Evolutionary conservation across 2,797 vertebrate genomes (phyloP), one percentile per base, ranked within the genome.

Genomic region (Anniella stebbinsi): DNA sequence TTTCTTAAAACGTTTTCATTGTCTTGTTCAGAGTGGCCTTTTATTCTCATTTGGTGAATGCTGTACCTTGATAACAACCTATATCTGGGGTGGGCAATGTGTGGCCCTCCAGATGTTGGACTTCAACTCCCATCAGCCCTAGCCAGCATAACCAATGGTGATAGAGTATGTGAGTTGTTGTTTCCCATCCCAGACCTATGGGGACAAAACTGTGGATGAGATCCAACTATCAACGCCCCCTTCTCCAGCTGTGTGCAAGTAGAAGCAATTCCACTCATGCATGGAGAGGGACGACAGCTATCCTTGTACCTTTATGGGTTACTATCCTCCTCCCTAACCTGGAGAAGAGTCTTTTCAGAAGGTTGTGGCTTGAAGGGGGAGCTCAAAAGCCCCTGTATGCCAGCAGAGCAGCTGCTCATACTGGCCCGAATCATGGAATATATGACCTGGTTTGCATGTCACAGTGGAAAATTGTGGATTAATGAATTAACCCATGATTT

Each of bases 1-100:
- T 45, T 25, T 84, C 88, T 11, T 73, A 91, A 82, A 69, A n/a
- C 3, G 67, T 88, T 12, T 75, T 0, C 0, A 0, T 33, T 80
- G 11, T 66, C 6, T 51, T 88, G 4, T 15, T 66, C 25, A 87
- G 28, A 13, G 1, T 63, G 41, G 77, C 41, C 9, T 21, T 84
- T 38, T 21, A 51, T 48, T 91, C 12, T 60, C 38, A 2, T 51
- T 76, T 28, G 41, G 51, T n/a, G 38, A 57, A 73, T 21, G 45
- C 30, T 72, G 15, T 60, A n/a, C 21, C 38, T 36, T 36, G 30
- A 21, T 63, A 63, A 36, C 23, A 23, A 25, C 23, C 60, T 63
- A 25, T 57, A 17, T 5, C 4, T 3, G 23, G 60, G 60, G 18
- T 63, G 60, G 21, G 60, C 60, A 63, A 63, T 6, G 4, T 63